Evolutionary conservation across 2,113 vertebrate species (phyloP), one percentile per base, ranked within the genome.

Genomic region (Ptilonorhynchus violaceus): DNA sequence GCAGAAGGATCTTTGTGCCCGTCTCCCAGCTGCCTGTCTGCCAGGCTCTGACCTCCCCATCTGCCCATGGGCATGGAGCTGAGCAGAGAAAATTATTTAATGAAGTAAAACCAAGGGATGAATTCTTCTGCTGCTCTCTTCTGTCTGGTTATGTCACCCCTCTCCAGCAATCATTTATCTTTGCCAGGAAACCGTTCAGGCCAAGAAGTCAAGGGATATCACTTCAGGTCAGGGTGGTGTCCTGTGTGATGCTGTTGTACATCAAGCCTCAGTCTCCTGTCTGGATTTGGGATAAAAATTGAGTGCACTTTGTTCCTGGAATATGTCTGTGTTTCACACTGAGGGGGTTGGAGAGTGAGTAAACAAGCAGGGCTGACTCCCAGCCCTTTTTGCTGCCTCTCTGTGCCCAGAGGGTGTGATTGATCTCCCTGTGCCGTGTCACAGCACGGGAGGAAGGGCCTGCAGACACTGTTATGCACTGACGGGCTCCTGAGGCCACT

Each of bases 61-160:
- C 81, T 78, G 52, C 81, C 92, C 49, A 4, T 9, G 35, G 75
- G 88, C 66, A 0, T 22, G 24, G n/a, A 47, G 31, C 68, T 81
- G 81, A 93, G 77, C 69, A 73, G 44, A 68, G 76, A 89, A 68
- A 89, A 92, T 79, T 3, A 75, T 87, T 93, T 84, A 28, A 88
- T 74, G 31, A 49, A 84, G n/a, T 60, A 58, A 92, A 95, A 84
- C n/a, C 44, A 53, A 72, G 44, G 30, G 60, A 64, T 49, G 60
- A 86, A 46, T 92, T 91, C 79, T 86, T n/a, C 8, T 0, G 1
- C 76, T 92, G 92, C 47, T 91, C 80, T 85, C 94, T 89, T 2
- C 69, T 89, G 68, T 56, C 68, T 84, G 79, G 37, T 81, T 91
- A 33, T 18, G 3, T 80, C 82, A 70, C 39, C 64, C 52, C n/a